Evolutionary conservation across 2,888 invertebrate genomes (phyloP), one percentile per base, ranked within the genome.

Genomic region (Tetropium fuscum): DNA sequence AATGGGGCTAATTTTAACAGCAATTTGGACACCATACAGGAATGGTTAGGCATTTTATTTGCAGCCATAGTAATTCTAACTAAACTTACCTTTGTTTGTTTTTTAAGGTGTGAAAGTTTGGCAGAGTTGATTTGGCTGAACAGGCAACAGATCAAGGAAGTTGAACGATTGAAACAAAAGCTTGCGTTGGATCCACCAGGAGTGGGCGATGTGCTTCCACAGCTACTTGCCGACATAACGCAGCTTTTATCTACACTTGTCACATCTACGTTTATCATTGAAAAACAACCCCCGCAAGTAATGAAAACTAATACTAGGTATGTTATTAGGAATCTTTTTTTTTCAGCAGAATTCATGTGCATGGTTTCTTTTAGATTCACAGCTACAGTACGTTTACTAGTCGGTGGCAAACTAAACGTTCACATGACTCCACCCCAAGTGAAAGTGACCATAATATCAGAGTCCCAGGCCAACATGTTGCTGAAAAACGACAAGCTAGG

Each of bases 281-380:
- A 98, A 79, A 96, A 95, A 72, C 97, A 98, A 76, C 98, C 98
- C 3, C 97, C 98, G 0, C 98, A 98, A 82, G 97, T 98, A 0
- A 94, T 98, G 94, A 98, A 98, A 83, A 98, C 97, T 0, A 95
- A 97, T 76, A 97, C 97, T 1, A 87, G 89, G 88, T 88, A 64
- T 68, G 15, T 48, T 38, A 18, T n/a, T n/a, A n/a, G n/a, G n/a
- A n/a, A n/a, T n/a, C n/a, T n/a, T 54, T 34, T 43, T 55, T 65
- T 76, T 72, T 1, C 75, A 88, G 90, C 90, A 0, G 89, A 90
- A 70, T 81, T 91, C 83, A 98, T 90, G 66, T 59, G 53, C 54
- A 1, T 18, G n/a, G 1, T 63, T 69, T 73, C 1, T 74, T 73
- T 1, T 73, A 88, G 96, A 60, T 98, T 98, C 83, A 94, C 96